phyloP scores from a whole-genome alignment of 2,113 vertebrate genomes.

The Macroglossus sobrinus region DNA sequence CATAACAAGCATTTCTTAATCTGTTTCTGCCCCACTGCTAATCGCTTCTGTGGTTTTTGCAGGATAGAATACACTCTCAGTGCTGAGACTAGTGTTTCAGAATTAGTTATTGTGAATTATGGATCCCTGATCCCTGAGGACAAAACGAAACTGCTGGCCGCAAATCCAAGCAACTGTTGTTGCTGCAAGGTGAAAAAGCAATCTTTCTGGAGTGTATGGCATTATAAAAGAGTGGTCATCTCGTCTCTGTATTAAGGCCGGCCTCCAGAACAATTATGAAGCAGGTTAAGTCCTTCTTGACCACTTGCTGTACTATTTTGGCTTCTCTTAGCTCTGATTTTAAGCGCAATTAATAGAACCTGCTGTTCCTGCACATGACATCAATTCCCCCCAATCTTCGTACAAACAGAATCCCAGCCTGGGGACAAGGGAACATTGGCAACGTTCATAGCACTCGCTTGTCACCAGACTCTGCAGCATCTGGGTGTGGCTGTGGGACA shows the following conservation, averaged over 20 bases:
- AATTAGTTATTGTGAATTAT: not conserved
- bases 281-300: not conserved
- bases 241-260: not conserved
- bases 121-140: not conserved
- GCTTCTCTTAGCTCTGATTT: not conserved
- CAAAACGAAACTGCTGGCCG: not conserved
- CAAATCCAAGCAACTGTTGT: not conserved
- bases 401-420: not conserved
- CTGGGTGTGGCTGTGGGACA: not conserved
- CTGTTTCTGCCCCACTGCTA: not conserved
- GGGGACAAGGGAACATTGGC: not conserved
- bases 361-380: fast-evolving
- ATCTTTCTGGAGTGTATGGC: fast-evolving
- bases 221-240: fast-evolving
- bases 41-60: not conserved
- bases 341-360: not conserved
- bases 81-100: not conserved
- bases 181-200: not conserved
- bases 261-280: not conserved
- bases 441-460: fast-evolving
- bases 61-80: not conserved
- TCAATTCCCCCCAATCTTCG: fast-evolving
- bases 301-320: not conserved
- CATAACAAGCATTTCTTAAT: not conserved
- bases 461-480: not conserved